These are phyloP conservation scores for Pseudomyrmex flavicornis DNA, from an alignment of 1,140 invertebrate genomes.

Conservation along the genomic window DNA sequence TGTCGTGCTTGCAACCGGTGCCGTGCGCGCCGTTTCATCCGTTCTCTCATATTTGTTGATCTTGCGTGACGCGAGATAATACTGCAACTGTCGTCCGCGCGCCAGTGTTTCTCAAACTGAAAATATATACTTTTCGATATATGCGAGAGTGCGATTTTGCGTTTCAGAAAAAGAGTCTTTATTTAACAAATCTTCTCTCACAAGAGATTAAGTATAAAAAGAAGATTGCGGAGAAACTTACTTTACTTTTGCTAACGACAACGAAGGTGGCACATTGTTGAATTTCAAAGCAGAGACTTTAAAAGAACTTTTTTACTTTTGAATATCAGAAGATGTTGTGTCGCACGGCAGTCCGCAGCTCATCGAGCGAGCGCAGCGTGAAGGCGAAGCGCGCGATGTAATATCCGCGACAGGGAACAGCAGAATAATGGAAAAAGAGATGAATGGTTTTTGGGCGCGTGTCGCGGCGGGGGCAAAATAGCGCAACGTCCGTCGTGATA, in stretches of 20 bases:
- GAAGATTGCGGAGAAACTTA: too few relatives aligned
- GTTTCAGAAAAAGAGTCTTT: too few relatives aligned
- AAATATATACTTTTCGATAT: background rate
- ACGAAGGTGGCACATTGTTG: too few relatives aligned
- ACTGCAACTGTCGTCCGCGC: slow-evolving; percentile 10
- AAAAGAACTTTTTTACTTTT: background rate
- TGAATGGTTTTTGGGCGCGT: slow-evolving; percentile 56
- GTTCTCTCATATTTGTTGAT: slow-evolving; percentile 45
- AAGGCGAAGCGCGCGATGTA: slow-evolving; percentile 36
- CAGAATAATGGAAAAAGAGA: slow-evolving; percentile 72
- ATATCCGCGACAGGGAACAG: slow-evolving; percentile 20
- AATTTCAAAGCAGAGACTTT: background rate
- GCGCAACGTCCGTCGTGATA: slow-evolving; percentile 58
- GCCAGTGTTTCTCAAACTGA: slow-evolving; percentile 26
- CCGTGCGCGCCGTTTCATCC: slow-evolving; percentile 22
- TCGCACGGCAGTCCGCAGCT: background rate
- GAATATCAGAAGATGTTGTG: background rate
- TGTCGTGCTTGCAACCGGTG: slow-evolving; percentile 19
- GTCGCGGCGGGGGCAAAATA: slow-evolving; percentile 21
- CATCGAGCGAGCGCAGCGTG: slow-evolving; percentile 26
- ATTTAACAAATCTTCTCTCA: too few relatives aligned
- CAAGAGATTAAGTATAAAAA: too few relatives aligned
- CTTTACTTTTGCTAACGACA: too few relatives aligned
- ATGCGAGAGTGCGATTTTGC: background rate
- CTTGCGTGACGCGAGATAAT: slow-evolving; percentile 57